A percentile compares a stretch with the other conserved stretches of the same genome.
Conservation (phyloP, 2,888 invertebrate species). For the Eurytoma adleriae region DNA sequence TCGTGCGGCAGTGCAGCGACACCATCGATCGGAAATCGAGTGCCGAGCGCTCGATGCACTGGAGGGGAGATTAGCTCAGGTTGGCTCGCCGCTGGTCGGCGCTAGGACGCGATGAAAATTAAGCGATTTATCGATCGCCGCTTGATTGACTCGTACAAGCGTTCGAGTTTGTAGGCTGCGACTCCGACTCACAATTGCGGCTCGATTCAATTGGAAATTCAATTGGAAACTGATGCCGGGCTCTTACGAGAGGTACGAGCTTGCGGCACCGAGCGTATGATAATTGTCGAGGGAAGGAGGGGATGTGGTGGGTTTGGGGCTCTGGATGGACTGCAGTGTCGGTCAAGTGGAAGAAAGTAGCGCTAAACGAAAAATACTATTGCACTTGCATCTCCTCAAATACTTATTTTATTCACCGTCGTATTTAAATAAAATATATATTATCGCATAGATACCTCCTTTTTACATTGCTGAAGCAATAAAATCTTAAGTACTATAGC, state of each 20-base stretch:
- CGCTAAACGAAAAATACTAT: neutral
- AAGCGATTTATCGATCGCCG: slow-evolving; percentile 52
- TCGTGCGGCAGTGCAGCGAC: slow-evolving; percentile 9
- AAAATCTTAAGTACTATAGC: slow-evolving; percentile 20
- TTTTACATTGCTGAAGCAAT: slow-evolving; percentile 9
- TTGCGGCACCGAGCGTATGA: too few relatives aligned
- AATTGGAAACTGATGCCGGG: too few relatives aligned
- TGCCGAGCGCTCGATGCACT: neutral
- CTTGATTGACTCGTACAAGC: slow-evolving; percentile 52
- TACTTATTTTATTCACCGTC: neutral
- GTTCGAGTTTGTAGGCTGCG: slow-evolving; percentile 21
- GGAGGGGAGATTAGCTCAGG: slow-evolving; percentile 28
- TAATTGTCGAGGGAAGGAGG: too few relatives aligned
- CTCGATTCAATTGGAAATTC: slow-evolving; percentile 19
- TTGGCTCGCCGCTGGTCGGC: neutral
- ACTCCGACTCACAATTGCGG: slow-evolving; percentile 4
- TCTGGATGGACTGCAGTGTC: too few relatives aligned
- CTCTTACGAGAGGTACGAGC: too few relatives aligned
- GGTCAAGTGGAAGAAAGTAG: too few relatives aligned
- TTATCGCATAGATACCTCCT: slow-evolving; percentile 5
- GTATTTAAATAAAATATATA: slow-evolving; percentile 7
- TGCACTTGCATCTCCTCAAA: slow-evolving; percentile 22
- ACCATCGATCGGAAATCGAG: slow-evolving; percentile 23
- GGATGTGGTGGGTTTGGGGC: too few relatives aligned
- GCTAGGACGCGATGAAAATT: slow-evolving; percentile 46